Percentiles rank a stretch among this genome's conserved stretches.
phyloP scores from a whole-genome alignment of 2,888 invertebrate species.

The Ochlodes sylvanus region DNA sequence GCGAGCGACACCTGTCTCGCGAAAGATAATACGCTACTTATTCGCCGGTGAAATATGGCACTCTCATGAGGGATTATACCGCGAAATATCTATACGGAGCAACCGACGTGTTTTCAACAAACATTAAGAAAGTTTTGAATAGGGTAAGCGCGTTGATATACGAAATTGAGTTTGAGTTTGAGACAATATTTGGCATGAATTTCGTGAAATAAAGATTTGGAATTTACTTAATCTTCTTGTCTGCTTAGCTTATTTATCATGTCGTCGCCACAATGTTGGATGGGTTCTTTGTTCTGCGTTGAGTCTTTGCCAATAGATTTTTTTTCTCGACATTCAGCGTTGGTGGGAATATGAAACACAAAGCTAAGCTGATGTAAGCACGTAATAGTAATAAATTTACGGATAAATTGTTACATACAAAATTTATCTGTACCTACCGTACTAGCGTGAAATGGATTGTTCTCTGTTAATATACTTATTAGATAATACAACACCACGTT shows the following conservation, averaged over 20 bases:
- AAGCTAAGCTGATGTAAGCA: conserved; percentile 18
- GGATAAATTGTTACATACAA: conserved; percentile 7
- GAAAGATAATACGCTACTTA: conserved; percentile 77
- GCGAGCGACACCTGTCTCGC: conserved; percentile 79
- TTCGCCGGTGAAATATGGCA: conserved; percentile 78
- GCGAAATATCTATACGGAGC: conserved; percentile 48
- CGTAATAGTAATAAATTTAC: conserved; percentile 23
- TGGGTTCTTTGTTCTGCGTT: conserved; percentile 12
- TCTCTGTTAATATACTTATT: not conserved
- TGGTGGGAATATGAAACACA: conserved; percentile 15
- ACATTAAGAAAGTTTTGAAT: conserved; percentile 26
- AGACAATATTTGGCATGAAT: conserved; percentile 19
- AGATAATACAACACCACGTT: no score
- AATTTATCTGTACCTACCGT: not conserved
- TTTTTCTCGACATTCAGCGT: conserved; percentile 2
- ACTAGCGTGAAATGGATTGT: not conserved
- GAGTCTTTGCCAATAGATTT: conserved; percentile 30
- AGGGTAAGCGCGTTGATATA: conserved; percentile 20
- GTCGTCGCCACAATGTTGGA: not conserved
- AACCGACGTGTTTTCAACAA: conserved; percentile 17
- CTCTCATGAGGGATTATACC: conserved; percentile 68
- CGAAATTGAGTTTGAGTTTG: conserved; percentile 23
- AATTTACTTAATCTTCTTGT: not conserved
- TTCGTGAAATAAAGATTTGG: conserved; percentile 7
- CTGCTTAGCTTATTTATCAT: conserved; percentile 12